phyloP scores from a whole-genome alignment of 1,140 invertebrate species.

The Neodiprion lecontei region DNA sequence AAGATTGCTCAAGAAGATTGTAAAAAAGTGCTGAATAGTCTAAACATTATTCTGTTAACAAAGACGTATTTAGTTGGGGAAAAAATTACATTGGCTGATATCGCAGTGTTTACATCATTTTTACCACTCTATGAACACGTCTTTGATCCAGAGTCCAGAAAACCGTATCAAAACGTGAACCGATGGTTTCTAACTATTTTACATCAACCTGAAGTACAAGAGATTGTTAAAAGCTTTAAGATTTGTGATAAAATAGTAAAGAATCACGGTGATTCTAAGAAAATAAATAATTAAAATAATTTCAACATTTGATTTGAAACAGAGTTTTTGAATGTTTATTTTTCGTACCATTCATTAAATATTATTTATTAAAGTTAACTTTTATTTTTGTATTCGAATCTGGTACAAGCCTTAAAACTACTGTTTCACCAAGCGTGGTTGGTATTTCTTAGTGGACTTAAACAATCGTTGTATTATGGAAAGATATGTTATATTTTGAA shows the following conservation, averaged over 20 bases:
- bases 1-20: conserved; percentile 43
- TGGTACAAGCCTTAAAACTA: background rate
- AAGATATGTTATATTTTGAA: no score
- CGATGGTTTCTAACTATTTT: conserved; percentile 78
- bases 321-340: background rate
- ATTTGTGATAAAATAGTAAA: conserved; percentile 26
- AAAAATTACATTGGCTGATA: conserved; percentile 76
- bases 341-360: background rate
- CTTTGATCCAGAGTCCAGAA: conserved; percentile 52
- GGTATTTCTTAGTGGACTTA: no score
- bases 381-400: background rate
- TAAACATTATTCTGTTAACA: conserved; percentile 68
- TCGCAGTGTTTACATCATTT: conserved; percentile 69
- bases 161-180: conserved; percentile 66
- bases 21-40: conserved; percentile 39
- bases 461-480: no score
- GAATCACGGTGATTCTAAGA: conserved; percentile 21
- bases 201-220: conserved; percentile 70
- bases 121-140: conserved; percentile 68
- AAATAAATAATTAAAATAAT: background rate
- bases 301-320: background rate
- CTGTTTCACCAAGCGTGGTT: no score
- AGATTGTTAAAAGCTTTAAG: conserved; percentile 44
- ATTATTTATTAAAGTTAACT: background rate
- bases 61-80: conserved; percentile 79